Conservation (phyloP, 1,140 invertebrate species). For the Caenorhabditis remanei region DNA sequence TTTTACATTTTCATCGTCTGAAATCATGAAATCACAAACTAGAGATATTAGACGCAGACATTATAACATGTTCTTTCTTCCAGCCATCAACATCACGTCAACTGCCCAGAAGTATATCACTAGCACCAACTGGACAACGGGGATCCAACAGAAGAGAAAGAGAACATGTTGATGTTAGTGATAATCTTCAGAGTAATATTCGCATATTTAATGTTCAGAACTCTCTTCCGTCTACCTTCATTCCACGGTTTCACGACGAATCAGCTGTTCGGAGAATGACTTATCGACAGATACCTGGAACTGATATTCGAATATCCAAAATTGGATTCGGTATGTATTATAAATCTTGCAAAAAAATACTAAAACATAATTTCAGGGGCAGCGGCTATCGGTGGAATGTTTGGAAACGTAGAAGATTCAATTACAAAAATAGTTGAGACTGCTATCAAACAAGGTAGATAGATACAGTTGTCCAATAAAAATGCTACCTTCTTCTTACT, state of each 20-base stretch:
- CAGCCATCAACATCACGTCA: slow-evolving; percentile 65
- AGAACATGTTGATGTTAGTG: slow-evolving; percentile 55
- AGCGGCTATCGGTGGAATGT: slow-evolving; percentile 62
- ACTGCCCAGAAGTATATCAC: slow-evolving; percentile 63
- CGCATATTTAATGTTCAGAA: neutral
- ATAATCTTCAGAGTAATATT: neutral
- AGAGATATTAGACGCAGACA: too few species aligned
- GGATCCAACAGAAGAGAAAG: slow-evolving; percentile 22
- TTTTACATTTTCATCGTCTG: neutral
- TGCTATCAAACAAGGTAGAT: slow-evolving; percentile 81
- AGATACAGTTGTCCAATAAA: neutral
- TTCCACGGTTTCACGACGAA: slow-evolving; percentile 81
- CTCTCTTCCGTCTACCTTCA: slow-evolving; percentile 80
- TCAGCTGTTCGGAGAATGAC: slow-evolving; percentile 80
- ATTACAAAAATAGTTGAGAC: slow-evolving; percentile 81
- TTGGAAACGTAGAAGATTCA: slow-evolving; percentile 65
- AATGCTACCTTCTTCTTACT: too few species aligned
- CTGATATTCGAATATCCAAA: slow-evolving; percentile 81
- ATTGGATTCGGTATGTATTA: slow-evolving; percentile 81
- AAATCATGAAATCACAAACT: neutral
- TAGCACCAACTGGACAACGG: slow-evolving; percentile 51
- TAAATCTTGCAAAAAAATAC: neutral
- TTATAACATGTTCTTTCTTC: neutral
- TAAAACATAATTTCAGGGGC: slow-evolving; percentile 62
- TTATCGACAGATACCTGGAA: slow-evolving; percentile 81